Conservation (phyloP, 2,888 invertebrate genomes). For the Rhagophthalmus giganteus region DNA sequence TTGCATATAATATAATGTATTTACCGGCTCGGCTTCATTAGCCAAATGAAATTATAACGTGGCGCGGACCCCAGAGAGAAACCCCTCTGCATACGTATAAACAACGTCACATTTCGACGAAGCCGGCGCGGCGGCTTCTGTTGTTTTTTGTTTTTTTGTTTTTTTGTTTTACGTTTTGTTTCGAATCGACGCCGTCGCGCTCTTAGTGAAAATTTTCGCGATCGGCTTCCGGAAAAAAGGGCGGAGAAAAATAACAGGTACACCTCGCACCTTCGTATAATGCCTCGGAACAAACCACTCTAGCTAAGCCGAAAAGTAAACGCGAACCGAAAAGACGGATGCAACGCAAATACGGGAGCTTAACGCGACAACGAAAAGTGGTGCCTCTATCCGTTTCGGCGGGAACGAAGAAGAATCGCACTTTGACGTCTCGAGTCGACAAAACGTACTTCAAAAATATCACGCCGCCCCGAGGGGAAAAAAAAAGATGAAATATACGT, state of each 20-base stretch:
- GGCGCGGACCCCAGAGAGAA: conserved; percentile 41
- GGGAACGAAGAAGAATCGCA: conserved; percentile 14
- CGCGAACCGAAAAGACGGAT: conserved; percentile 44
- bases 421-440: conserved; percentile 19
- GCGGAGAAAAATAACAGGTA: too few species aligned
- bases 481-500: too few species aligned
- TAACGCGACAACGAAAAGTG: conserved; percentile 32
- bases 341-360: conserved; percentile 44
- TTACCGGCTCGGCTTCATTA: conserved; percentile 52
- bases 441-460: too few species aligned
- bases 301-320: conserved; percentile 45
- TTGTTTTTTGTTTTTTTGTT: too few species aligned
- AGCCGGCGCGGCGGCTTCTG: neutral
- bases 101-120: conserved; percentile 10
- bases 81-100: conserved; percentile 29
- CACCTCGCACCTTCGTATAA: too few species aligned
- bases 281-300: conserved; percentile 39
- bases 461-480: too few species aligned
- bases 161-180: too few species aligned
- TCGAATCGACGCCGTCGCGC: conserved; percentile 5
- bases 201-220: too few species aligned
- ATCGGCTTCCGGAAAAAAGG: too few species aligned
- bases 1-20: conserved; percentile 54
- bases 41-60: conserved; percentile 51
- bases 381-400: conserved; percentile 22